phyloP scores from a whole-genome alignment of 2,113 vertebrate genomes.

The Chaetodon auriga region DNA sequence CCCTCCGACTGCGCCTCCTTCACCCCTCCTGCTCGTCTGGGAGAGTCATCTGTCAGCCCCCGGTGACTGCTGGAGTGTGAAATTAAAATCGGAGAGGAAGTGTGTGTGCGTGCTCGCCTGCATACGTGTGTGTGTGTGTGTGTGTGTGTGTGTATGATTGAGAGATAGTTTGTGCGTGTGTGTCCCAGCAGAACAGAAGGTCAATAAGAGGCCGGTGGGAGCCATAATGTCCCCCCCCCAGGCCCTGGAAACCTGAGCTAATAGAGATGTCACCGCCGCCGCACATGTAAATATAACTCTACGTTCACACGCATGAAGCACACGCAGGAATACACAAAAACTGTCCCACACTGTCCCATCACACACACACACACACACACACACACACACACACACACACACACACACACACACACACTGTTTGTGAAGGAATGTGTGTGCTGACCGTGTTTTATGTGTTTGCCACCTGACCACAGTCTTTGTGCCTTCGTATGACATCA shows the following conservation, averaged over 20 bases:
- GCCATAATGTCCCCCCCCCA: constrained; percentile 72
- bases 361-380: no score
- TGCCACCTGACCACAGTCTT: not conserved
- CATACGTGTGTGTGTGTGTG: constrained; percentile 35
- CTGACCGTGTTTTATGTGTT: not conserved
- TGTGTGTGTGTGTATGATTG: constrained; percentile 46
- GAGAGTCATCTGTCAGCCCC: constrained; percentile 89
- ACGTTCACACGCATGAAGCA: not conserved
- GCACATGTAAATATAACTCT: constrained; percentile 29
- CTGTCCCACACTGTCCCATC: rapidly evolving
- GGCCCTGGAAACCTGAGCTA: constrained; percentile 81
- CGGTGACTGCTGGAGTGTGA: constrained; percentile 86
- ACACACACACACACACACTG: not conserved
- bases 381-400: no score
- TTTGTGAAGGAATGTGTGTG: constrained; percentile 6
- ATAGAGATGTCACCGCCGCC: constrained; percentile 76
- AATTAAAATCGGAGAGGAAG: constrained; percentile 89
- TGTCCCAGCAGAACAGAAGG: constrained; percentile 65
- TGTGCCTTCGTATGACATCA: constrained; percentile 40
- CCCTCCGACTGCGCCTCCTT: constrained; percentile 52
- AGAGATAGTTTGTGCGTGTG: constrained; percentile 49
- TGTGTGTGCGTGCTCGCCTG: constrained; percentile 13
- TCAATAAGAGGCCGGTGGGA: constrained; percentile 75
- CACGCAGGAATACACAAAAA: not conserved
- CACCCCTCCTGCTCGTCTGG: constrained; percentile 67